Evolutionary conservation across 1,140 invertebrate genomes (phyloP).

Genomic region (Drosophila cardini): DNA sequence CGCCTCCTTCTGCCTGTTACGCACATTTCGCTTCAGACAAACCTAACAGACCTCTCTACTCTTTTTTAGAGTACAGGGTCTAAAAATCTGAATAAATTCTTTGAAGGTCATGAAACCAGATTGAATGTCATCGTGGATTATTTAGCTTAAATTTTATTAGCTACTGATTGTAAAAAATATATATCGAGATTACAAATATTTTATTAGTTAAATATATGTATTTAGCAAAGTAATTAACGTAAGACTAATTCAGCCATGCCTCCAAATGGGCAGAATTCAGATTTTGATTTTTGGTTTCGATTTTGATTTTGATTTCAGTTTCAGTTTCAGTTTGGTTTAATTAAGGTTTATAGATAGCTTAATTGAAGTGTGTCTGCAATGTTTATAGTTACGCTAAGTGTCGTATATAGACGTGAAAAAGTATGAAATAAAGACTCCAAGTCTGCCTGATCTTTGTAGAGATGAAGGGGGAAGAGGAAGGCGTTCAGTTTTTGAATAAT

Average conservation of each 20-base stretch:
- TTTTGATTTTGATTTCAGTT: constrained; percentile 21
- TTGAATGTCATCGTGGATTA: constrained; percentile 28
- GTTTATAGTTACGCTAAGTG: constrained; percentile 64
- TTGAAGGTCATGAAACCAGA: constrained; percentile 32
- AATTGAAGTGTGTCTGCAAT: constrained; percentile 43
- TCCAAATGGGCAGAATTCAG: too few species aligned
- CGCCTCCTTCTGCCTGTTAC: too few species aligned
- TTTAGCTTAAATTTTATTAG: background rate
- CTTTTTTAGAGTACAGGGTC: too few species aligned
- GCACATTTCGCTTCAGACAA: too few species aligned
- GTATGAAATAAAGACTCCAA: too few species aligned
- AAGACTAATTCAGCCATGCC: constrained; percentile 59
- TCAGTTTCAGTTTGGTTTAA: constrained; percentile 52
- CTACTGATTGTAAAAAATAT: constrained; percentile 40
- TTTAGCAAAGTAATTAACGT: constrained; percentile 58
- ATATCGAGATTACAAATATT: constrained; percentile 23
- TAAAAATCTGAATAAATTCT: too few species aligned
- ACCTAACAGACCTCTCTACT: too few species aligned
- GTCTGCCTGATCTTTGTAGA: too few species aligned
- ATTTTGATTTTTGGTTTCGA: background rate
- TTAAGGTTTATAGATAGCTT: constrained; percentile 51
- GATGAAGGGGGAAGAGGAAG: too few species aligned
- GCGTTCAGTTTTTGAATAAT: too few species aligned
- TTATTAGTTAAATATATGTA: constrained; percentile 28
- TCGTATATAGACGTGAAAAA: background rate